Percentiles rank a stretch among this genome's conserved stretches.
These are phyloP conservation scores for Ophiothrix spiculata DNA, from an alignment of 35 echinoderm and acorn worm species.

Conservation along the genomic window DNA sequence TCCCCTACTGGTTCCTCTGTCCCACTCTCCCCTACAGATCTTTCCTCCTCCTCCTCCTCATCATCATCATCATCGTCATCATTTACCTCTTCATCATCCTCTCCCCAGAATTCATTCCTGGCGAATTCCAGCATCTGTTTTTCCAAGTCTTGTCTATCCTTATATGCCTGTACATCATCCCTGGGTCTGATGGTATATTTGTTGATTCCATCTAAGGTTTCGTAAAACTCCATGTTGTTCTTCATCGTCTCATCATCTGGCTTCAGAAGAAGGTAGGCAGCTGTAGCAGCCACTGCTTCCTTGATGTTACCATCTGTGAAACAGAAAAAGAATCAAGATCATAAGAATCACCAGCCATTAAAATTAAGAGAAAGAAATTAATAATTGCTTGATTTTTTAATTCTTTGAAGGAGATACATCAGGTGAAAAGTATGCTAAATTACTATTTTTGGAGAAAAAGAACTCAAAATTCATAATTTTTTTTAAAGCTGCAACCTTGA, in stretches of 20 bases:
- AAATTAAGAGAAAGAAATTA: too few species aligned
- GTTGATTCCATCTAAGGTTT: conserved; percentile 34
- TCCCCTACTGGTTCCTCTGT: background rate
- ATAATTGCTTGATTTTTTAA: too few species aligned
- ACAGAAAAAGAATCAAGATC: too few species aligned
- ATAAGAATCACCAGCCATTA: too few species aligned
- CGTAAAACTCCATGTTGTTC: conserved; percentile 74
- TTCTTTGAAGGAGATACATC: too few species aligned
- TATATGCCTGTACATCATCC: conserved; percentile 50
- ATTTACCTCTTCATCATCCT: conserved; percentile 73
- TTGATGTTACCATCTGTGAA: conserved; percentile 46
- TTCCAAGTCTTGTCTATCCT: conserved; percentile 39
- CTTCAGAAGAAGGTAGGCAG: conserved; percentile 44
- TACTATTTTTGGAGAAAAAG: too few species aligned
- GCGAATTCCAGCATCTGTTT: conserved; percentile 62
- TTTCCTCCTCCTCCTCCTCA: conserved; percentile 20
- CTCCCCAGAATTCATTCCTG: conserved; percentile 68
- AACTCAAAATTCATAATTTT: too few species aligned
- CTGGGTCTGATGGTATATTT: conserved; percentile 48
- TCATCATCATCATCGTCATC: too few species aligned
- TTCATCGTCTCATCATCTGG: conserved; percentile 77
- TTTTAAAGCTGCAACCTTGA: too few species aligned
- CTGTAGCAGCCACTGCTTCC: conserved; percentile 44
- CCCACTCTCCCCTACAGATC: conserved; percentile 2
- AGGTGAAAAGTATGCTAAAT: too few species aligned